Percentiles rank a stretch among this genome's conserved stretches.
phyloP scores from a whole-genome alignment of 1,140 invertebrate species.

The Zaprionus taronus region DNA sequence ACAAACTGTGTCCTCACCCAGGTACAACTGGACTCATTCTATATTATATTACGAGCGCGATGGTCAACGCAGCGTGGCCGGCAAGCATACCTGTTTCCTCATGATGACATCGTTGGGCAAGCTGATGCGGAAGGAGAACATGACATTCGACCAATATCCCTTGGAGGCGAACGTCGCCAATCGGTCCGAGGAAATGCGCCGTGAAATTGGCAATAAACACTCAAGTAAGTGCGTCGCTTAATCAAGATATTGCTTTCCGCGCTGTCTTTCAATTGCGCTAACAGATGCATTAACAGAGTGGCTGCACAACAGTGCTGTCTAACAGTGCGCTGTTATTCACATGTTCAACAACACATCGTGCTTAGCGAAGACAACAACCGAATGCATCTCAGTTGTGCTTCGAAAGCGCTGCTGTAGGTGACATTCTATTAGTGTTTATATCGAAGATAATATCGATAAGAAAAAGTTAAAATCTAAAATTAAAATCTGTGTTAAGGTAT shows the following conservation, averaged over 20 bases:
- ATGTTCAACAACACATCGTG: conserved; percentile 43
- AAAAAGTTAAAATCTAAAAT: no score
- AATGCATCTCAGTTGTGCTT: conserved; percentile 7
- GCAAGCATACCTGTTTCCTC: conserved; percentile 84
- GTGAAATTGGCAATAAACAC: conserved; percentile 85
- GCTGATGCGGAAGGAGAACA: conserved; percentile 78
- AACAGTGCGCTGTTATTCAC: conserved; percentile 21
- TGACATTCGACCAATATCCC: conserved; percentile 81
- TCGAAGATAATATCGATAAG: no score
- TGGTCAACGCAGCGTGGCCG: conserved; percentile 84
- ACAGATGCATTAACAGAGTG: neutral
- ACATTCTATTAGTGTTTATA: no score
- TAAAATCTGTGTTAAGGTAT: no score
- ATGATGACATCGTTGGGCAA: conserved; percentile 84
- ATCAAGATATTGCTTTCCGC: neutral
- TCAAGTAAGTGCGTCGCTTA: conserved; percentile 83
- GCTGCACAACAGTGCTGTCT: no score
- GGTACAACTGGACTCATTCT: conserved; percentile 85
- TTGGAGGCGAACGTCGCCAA: conserved; percentile 63
- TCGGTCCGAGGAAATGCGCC: conserved; percentile 84
- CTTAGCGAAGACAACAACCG: conserved; percentile 53
- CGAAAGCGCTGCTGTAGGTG: neutral
- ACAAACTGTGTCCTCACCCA: conserved; percentile 47
- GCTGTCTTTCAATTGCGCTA: conserved; percentile 7
- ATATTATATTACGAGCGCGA: conserved; percentile 85